Base-by-base conservation (phyloP, 2,888 invertebrate species). In the Holacanthella duospinosa region DNA sequence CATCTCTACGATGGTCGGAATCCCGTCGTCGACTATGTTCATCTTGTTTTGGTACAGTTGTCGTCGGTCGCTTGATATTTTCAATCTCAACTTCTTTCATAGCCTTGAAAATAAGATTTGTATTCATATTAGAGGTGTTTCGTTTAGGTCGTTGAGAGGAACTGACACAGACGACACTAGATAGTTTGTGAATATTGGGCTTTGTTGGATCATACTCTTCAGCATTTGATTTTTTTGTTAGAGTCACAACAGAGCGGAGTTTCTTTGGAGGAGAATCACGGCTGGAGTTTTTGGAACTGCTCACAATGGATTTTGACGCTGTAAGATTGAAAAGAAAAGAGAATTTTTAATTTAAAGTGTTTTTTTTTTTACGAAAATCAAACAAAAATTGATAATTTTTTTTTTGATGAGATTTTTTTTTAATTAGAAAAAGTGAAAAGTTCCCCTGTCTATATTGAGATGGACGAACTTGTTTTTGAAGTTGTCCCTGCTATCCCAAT, bases 51-150 rank as follows among this genome's bases (percentile, higher is more conserved):
- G n/a, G n/a, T n/a, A n/a, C n/a, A 3, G 26, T 9, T 26, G 6
- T 55, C 12, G n/a, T 6, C 26, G 55, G 55, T 6, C 55, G 6
- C 26, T 26, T 55, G 55, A 28, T 55, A 55, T 28, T 55, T 16
- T 55, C 55, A n/a, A 55, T 12, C 27, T 27, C 28, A 55, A 26
- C 55, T 55, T 55, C 28, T 26, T 55, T 55, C 55, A 55, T 55
- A 4, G 48, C 48, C 21, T 48, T 48, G 48, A 48, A 48, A 21
- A 48, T 48, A 4, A 48, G 48, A 21, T 48, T 48, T 21, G 48
- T 48, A 21, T 48, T 48, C 48, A 48, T 48, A 21, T 48, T 21
- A 21, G 48, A n/a, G 4, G 48, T 48, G 21, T 48, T 21, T 21
- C 48, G 48, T 21, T 48, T 48, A 4, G 48, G 48, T 4, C 48